Evolutionary conservation across 1,140 invertebrate genomes (phyloP).

Genomic region (Holcopasites calliopsidis): DNA sequence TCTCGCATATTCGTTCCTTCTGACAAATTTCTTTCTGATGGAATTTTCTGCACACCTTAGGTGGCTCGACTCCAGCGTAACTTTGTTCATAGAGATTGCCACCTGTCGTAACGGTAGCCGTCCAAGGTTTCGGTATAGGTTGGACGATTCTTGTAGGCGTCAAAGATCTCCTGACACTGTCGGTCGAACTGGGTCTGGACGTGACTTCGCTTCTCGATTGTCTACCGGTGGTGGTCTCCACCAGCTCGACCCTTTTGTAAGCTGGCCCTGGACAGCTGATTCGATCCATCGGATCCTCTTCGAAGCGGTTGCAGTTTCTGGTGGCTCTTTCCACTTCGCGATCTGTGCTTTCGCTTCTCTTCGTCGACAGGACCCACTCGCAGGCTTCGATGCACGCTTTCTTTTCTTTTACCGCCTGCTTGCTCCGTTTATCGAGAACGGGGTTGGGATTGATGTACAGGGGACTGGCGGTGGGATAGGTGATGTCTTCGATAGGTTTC

Average conservation of each 20-base stretch:
- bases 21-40: slow-evolving; percentile 65
- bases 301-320: slow-evolving; percentile 4
- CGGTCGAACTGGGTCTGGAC: slow-evolving; percentile 71
- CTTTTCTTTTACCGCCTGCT: slow-evolving; percentile 64
- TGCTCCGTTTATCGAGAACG: slow-evolving; percentile 58
- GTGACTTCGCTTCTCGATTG: slow-evolving; percentile 60
- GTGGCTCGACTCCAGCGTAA: slow-evolving; percentile 39
- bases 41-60: slow-evolving; percentile 65
- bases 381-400: slow-evolving; percentile 66
- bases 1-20: slow-evolving; percentile 63
- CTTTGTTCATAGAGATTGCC: slow-evolving; percentile 68
- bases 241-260: slow-evolving; percentile 70
- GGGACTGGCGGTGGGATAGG: slow-evolving; percentile 77
- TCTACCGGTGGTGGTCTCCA: slow-evolving; percentile 52
- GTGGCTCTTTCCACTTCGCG: slow-evolving; percentile 46
- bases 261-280: slow-evolving; percentile 71
- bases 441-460: slow-evolving; percentile 77
- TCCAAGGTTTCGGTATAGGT: slow-evolving; percentile 76
- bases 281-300: slow-evolving; percentile 68
- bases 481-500: slow-evolving; percentile 75
- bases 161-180: slow-evolving; percentile 72
- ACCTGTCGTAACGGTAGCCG: slow-evolving; percentile 70
- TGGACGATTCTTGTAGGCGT: slow-evolving; percentile 77
- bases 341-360: slow-evolving; percentile 40
- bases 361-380: slow-evolving; percentile 41